These are phyloP conservation scores for Gymnothorax reevesii DNA, from an alignment of 2,797 vertebrate species.

Conservation along the genomic window DNA sequence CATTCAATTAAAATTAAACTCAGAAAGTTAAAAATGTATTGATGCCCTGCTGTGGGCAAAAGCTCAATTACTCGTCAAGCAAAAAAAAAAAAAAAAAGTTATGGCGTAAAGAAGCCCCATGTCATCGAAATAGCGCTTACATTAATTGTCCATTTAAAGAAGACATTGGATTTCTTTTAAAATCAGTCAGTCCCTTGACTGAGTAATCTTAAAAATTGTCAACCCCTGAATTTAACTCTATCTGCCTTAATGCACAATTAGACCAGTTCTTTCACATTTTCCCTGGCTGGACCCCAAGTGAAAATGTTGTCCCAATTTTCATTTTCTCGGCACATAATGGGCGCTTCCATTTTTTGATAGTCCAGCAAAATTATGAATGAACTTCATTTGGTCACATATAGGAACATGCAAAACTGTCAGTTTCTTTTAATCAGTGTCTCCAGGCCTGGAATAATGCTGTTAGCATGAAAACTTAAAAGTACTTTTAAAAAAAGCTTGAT, in stretches of 20 bases:
- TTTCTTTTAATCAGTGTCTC: background rate
- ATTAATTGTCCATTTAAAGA: background rate
- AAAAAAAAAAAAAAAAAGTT: background rate
- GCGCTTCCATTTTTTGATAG: background rate
- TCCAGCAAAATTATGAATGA: background rate
- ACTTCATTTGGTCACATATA: background rate
- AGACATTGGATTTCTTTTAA: background rate
- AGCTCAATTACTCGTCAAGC: background rate
- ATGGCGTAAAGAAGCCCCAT: background rate
- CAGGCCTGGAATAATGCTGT: background rate
- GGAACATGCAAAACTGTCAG: background rate
- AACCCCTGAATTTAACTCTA: background rate
- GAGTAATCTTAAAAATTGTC: background rate
- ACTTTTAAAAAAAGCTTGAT: conserved; percentile 12
- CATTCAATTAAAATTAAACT: background rate
- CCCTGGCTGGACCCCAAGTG: background rate
- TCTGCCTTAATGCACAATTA: background rate
- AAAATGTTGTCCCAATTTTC: background rate
- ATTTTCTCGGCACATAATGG: background rate
- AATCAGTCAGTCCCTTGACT: background rate
- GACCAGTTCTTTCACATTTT: background rate
- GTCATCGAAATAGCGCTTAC: background rate
- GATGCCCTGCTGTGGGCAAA: background rate
- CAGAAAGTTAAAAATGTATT: background rate
- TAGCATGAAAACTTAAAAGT: background rate